These are phyloP conservation scores for Parascotia fuliginaria DNA, from an alignment of 2,888 invertebrate genomes.

Conservation along the genomic window DNA sequence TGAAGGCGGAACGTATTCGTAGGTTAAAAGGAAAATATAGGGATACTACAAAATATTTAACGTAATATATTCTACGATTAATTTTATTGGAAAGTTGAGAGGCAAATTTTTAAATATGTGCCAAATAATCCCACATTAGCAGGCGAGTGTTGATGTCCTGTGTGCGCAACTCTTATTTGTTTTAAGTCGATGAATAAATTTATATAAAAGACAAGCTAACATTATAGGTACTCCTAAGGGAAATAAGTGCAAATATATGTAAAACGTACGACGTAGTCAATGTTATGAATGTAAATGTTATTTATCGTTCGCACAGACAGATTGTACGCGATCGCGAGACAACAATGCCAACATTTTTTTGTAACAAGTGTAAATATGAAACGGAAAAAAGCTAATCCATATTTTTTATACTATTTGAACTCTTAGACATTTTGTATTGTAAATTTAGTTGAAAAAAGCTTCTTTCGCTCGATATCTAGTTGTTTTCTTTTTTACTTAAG, in stretches of 20 bases:
- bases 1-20: slow-evolving; percentile 47
- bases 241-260: slow-evolving; percentile 14
- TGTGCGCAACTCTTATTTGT: neutral
- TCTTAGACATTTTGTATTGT: slow-evolving; percentile 69
- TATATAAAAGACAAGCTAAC: slow-evolving; percentile 7
- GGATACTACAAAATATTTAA: slow-evolving; percentile 66
- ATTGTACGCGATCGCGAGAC: slow-evolving; percentile 26
- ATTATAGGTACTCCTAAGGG: slow-evolving; percentile 5
- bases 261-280: slow-evolving; percentile 6
- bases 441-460: slow-evolving; percentile 82
- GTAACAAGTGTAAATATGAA: slow-evolving; percentile 61
- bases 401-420: slow-evolving; percentile 69
- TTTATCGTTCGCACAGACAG: slow-evolving; percentile 32
- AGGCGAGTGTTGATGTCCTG: slow-evolving; percentile 1
- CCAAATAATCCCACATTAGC: slow-evolving; percentile 47
- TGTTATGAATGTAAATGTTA: slow-evolving; percentile 30
- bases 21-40: slow-evolving; percentile 54
- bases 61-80: slow-evolving; percentile 51
- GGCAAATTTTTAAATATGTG: slow-evolving; percentile 58
- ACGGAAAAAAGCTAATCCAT: slow-evolving; percentile 56
- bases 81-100: slow-evolving; percentile 65
- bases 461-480: slow-evolving; percentile 69
- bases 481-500: slow-evolving; percentile 62
- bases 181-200: slow-evolving; percentile 10
- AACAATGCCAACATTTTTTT: slow-evolving; percentile 31